These are phyloP conservation scores for Eilema caniola DNA, from an alignment of 2,888 invertebrate species.

Conservation along the genomic window DNA sequence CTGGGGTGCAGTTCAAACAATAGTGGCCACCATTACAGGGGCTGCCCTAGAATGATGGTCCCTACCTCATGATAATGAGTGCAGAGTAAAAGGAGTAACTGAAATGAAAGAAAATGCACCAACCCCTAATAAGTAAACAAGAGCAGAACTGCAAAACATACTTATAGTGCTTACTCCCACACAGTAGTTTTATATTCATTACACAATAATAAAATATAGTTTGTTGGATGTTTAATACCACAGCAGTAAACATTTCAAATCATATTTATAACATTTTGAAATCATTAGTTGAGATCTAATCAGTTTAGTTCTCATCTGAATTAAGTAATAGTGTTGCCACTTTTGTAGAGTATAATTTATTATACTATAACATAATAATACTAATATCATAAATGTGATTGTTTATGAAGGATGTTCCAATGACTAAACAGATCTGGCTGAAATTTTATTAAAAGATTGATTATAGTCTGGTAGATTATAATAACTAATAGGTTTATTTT, in stretches of 20 bases:
- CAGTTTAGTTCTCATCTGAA: background rate
- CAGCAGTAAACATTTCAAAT: background rate
- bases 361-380: background rate
- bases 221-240: background rate
- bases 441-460: too few species aligned
- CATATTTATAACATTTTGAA: background rate
- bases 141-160: background rate
- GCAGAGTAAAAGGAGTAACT: too few species aligned
- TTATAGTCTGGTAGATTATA: too few species aligned
- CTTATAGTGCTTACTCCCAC: background rate
- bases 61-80: too few species aligned
- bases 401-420: too few species aligned
- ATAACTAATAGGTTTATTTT: too few species aligned
- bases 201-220: background rate
- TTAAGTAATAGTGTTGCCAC: background rate
- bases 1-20: too few species aligned
- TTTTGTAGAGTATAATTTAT: background rate
- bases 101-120: background rate
- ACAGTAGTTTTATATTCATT: background rate
- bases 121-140: background rate
- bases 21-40: too few species aligned
- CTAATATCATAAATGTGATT: too few species aligned
- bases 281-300: background rate
- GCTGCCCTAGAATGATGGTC: too few species aligned
- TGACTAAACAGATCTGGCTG: too few species aligned